Evolutionary conservation across 2,113 vertebrate genomes (phyloP), one percentile per base, ranked within the genome.

Genomic region (Gadus macrocephalus): DNA sequence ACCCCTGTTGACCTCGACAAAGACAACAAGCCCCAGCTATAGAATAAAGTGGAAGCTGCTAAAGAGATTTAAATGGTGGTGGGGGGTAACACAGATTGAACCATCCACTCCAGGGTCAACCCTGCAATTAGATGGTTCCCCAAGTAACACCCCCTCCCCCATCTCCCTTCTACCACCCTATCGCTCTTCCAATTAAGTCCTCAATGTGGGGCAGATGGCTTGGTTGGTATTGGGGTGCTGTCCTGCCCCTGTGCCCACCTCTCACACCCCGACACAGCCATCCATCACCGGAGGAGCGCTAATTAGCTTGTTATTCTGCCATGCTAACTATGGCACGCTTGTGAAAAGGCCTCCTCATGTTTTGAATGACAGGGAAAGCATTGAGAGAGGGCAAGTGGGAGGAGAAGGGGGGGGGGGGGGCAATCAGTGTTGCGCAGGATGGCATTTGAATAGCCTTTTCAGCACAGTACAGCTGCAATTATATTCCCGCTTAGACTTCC

Each of bases 271-370:
- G 77, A 77, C 76, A 60, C 74, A 76, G 68, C 75, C 83, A 85
- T 89, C 89, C 84, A 84, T 88, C 86, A 88, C 85, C 72, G 61
- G 80, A 83, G 77, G 78, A 78, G 85, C 87, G 79, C 85, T 91
- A 92, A 92, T 92, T 91, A 91, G 88, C 84, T 88, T 89, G 90
- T 91, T 91, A 90, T 90, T 90, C 87, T 88, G 89, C 88, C 86
- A 88, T 84, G 87, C 86, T 87, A 90, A 88, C 86, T 89, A 87
- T 91, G 90, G 88, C 81, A 73, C 76, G 88, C 87, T 79, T 80
- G 78, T 89, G 85, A 89, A 91, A 91, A 90, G 86, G 83, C 88
- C 85, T 89, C 89, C 79, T 89, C 80, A 3, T 81, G 86, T 85
- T 88, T 82, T 89, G 89, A 89, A 86, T 90, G 90, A 91, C 84